Base-by-base conservation (phyloP, 2,113 vertebrate genomes). In the Nerophis lumbriciformis region DNA sequence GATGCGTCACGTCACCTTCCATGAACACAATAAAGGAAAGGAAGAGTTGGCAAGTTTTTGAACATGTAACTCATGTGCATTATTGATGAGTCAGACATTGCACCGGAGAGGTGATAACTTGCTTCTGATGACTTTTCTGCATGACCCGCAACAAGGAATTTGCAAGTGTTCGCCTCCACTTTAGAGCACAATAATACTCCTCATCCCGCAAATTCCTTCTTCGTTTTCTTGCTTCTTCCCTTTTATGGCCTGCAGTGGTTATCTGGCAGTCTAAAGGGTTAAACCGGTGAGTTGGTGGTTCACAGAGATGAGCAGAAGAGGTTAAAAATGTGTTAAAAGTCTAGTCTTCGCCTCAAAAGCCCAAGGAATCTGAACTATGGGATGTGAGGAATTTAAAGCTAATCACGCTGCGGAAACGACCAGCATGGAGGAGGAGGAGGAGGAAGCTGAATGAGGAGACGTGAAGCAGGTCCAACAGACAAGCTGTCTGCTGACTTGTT, bases 361-460 rank as follows among this genome's bases (percentile, higher is more conserved):
- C 37, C 65, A 65, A 19, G 71, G 76, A 77, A 72, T 75, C 61
- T 58, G 61, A 68, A 69, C 78, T 61, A 58, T 78, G 79, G 78
- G 78, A 74, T 73, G 75, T 83, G 64, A 76, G 73, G 77, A 78
- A 77, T 81, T 80, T 57, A 71, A 59, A 45, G 72, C 62, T 67
- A 65, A 65, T 79, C 73, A 72, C 28, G 36, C 62, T 72, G 68
- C 59, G 81, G 83, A 86, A 86, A 86, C 81, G 45, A 80, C 72
- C 60, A 79, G 49, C 61, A 8, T 15, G 37, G 60, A 64, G 51
- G 48, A 48, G 14, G 5, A 13, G 28, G 4, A 16, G 5, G 8
- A 47, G 55, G 66, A 58, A 68, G 65, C 16, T 53, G 19, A 9
- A 15, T 47, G 54, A 55, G 14, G 53, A 55, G 13, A 38, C 36